These are phyloP conservation scores for Anorthoa munda DNA, from an alignment of 2,888 invertebrate genomes.

Conservation along the genomic window DNA sequence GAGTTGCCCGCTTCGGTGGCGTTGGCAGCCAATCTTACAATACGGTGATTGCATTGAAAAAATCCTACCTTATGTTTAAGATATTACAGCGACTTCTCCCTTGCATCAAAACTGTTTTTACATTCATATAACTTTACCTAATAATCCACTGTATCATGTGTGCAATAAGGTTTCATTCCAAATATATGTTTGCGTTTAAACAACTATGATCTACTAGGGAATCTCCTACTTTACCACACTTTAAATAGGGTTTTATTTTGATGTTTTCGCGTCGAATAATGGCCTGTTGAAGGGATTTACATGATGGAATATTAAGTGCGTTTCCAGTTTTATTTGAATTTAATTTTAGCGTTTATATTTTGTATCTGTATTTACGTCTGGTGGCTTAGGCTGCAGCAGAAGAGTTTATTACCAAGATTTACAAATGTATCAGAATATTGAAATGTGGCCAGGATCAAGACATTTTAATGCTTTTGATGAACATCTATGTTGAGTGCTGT, in stretches of 20 bases:
- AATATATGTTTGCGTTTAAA: slow-evolving; percentile 18
- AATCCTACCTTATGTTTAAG: slow-evolving; percentile 67
- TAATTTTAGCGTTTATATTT: slow-evolving; percentile 57
- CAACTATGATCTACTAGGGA: slow-evolving; percentile 3
- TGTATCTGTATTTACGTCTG: slow-evolving; percentile 44
- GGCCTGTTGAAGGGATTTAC: slow-evolving; percentile 58
- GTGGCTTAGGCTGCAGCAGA: slow-evolving; percentile 16
- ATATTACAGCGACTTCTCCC: background rate
- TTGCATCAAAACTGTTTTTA: slow-evolving; percentile 3
- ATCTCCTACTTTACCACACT: slow-evolving; percentile 12
- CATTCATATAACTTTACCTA: slow-evolving; percentile 1
- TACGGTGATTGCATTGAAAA: slow-evolving; percentile 58
- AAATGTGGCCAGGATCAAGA: slow-evolving; percentile 36
- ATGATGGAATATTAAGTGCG: slow-evolving; percentile 54
- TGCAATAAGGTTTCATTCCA: slow-evolving; percentile 41
- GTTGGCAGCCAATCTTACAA: slow-evolving; percentile 64
- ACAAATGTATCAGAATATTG: slow-evolving; percentile 36
- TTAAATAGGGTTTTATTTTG: slow-evolving; percentile 43
- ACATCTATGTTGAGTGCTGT: slow-evolving; percentile 18
- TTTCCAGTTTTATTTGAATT: slow-evolving; percentile 65
- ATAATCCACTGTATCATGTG: slow-evolving; percentile 34
- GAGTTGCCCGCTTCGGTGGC: slow-evolving; percentile 78
- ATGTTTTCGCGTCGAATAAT: slow-evolving; percentile 28
- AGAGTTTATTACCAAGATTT: slow-evolving; percentile 50
- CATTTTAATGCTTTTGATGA: slow-evolving; percentile 19